Evolutionary conservation across 2,888 invertebrate species (phyloP).

Genomic region (Keiferia lycopersicella): DNA sequence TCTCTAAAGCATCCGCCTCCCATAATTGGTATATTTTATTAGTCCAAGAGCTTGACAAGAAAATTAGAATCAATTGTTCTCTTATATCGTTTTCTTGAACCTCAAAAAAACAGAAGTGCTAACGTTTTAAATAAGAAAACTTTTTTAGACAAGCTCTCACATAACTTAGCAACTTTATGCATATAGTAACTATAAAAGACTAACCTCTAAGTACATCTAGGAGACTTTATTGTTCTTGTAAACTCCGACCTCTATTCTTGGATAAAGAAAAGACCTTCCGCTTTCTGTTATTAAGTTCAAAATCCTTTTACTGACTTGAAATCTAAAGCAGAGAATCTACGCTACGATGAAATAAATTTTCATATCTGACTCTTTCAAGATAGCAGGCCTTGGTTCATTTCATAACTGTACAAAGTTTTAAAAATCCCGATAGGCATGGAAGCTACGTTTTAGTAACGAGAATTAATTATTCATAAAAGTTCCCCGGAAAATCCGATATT

Average conservation of each 20-base stretch:
- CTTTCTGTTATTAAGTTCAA: conserved; percentile 29
- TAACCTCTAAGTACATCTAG: conserved; percentile 19
- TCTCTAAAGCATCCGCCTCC: too few relatives aligned
- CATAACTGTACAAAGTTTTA: conserved; percentile 36
- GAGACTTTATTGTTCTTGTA: conserved; percentile 11
- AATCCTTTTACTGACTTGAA: conserved; percentile 28
- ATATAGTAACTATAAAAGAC: conserved; percentile 20
- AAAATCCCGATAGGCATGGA: conserved; percentile 31
- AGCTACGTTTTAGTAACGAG: conserved; percentile 24
- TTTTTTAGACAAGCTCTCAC: conserved; percentile 22
- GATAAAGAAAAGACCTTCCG: conserved; percentile 29
- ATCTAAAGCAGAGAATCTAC: conserved; percentile 20
- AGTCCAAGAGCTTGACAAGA: not conserved
- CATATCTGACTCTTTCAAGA: conserved; percentile 36
- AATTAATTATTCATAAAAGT: conserved; percentile 9
- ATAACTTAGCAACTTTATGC: conserved; percentile 27
- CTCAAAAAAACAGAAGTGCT: not conserved
- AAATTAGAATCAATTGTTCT: not conserved
- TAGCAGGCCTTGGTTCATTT: conserved; percentile 32
- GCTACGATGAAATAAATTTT: conserved; percentile 35
- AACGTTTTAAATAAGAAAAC: conserved; percentile 24
- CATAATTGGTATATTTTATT: not conserved
- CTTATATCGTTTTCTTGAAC: conserved; percentile 9
- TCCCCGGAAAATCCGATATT: not conserved
- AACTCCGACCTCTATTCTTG: not conserved